These are phyloP conservation scores for Protodeltote pygarga DNA, from an alignment of 2,888 invertebrate species.

Conservation along the genomic window DNA sequence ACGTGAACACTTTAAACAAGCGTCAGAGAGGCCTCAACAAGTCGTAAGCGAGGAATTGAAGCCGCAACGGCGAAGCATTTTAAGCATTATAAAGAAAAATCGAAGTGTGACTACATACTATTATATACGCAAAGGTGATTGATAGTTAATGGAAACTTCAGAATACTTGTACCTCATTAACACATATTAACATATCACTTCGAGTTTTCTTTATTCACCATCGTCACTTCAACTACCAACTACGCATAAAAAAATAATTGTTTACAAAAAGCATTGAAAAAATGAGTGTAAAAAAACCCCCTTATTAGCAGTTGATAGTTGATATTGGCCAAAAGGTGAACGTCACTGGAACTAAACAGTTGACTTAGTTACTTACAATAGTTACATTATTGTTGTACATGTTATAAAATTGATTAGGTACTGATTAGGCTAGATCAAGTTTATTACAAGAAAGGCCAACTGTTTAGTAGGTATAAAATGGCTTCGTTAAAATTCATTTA, in stretches of 20 bases:
- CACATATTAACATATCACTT: slow-evolving; percentile 57
- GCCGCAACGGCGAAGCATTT: slow-evolving; percentile 84
- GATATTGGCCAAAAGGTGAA: slow-evolving; percentile 76
- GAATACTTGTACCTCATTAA: not conserved
- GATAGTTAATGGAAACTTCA: not conserved
- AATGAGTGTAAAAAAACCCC: slow-evolving; percentile 76
- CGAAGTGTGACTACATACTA: slow-evolving; percentile 63
- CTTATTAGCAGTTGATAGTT: slow-evolving; percentile 82
- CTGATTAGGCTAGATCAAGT: slow-evolving; percentile 3
- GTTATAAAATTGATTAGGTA: slow-evolving; percentile 27
- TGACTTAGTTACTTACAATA: slow-evolving; percentile 51
- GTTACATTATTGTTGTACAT: slow-evolving; percentile 13
- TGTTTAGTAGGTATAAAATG: slow-evolving; percentile 72
- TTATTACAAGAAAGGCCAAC: slow-evolving; percentile 59
- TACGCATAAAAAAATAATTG: slow-evolving; percentile 71
- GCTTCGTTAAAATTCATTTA: slow-evolving; percentile 78
- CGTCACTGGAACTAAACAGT: slow-evolving; percentile 69
- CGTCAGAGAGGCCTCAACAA: slow-evolving; percentile 83
- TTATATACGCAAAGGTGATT: slow-evolving; percentile 15
- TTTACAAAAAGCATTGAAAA: slow-evolving; percentile 68
- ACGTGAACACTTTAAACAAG: slow-evolving; percentile 84
- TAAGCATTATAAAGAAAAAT: slow-evolving; percentile 76
- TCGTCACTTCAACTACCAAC: slow-evolving; percentile 84
- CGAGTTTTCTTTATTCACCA: slow-evolving; percentile 77
- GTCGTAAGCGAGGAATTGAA: slow-evolving; percentile 83